A percentile compares a stretch with the other conserved stretches of the same genome.
phyloP scores from a whole-genome alignment of 2,797 vertebrate species.

The Pseudochaenichthys georgianus region DNA sequence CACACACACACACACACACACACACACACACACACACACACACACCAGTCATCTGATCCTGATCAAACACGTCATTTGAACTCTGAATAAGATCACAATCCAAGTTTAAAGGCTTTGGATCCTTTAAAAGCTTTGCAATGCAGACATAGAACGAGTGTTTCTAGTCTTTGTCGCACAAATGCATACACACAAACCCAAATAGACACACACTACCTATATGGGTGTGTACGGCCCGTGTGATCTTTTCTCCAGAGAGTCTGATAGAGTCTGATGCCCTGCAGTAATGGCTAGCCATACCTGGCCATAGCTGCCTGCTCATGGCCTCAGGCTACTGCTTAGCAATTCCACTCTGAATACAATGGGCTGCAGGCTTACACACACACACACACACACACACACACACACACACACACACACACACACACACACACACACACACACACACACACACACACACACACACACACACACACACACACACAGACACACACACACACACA shows the following conservation, averaged over 20 bases:
- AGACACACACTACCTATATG: constrained; percentile 66
- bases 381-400: constrained; percentile 46
- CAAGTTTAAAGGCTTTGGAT: constrained; percentile 46
- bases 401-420: constrained; percentile 45
- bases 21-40: not conserved
- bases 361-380: constrained; percentile 60
- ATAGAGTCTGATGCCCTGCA: constrained; percentile 84
- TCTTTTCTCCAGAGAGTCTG: constrained; percentile 83
- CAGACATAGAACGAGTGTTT: constrained; percentile 35
- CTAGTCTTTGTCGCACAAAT: constrained; percentile 61
- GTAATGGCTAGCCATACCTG: constrained; percentile 83
- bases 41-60: constrained; percentile 38
- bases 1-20: not conserved
- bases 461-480: too few relatives aligned
- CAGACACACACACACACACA: too few relatives aligned
- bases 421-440: constrained; percentile 39
- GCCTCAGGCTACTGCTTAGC: constrained; percentile 88
- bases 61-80: constrained; percentile 56
- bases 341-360: constrained; percentile 87
- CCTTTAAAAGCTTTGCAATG: constrained; percentile 38
- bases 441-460: constrained; percentile 31
- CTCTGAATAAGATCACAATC: constrained; percentile 51
- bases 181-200: constrained; percentile 35
- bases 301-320: constrained; percentile 80
- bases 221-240: constrained; percentile 73